Evolutionary conservation across 1,140 invertebrate species (phyloP).

Genomic region (Bradysia coprophila): DNA sequence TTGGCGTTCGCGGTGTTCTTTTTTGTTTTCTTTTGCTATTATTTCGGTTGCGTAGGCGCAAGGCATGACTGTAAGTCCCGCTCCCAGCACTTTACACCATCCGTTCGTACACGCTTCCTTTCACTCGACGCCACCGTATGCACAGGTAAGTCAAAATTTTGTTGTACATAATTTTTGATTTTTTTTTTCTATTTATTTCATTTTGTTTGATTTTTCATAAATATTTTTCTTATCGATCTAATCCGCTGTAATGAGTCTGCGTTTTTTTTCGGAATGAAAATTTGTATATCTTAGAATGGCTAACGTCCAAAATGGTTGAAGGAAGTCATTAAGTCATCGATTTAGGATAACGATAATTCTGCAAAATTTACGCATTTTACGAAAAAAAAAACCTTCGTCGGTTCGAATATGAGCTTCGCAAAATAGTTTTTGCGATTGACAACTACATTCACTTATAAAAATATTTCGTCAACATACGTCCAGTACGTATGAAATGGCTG

Average conservation of each 20-base stretch:
- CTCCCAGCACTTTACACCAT: slow-evolving; percentile 27
- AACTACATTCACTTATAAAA: too few relatives aligned
- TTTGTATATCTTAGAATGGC: not conserved
- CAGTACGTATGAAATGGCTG: too few relatives aligned
- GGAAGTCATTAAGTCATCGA: too few relatives aligned
- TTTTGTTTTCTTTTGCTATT: slow-evolving; percentile 3
- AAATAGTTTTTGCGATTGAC: too few relatives aligned
- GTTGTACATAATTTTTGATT: not conserved
- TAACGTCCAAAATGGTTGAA: not conserved
- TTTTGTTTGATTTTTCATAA: not conserved
- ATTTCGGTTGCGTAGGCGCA: slow-evolving; percentile 16
- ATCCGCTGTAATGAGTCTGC: not conserved
- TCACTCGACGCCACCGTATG: slow-evolving; percentile 23
- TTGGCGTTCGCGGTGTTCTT: too few relatives aligned
- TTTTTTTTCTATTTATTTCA: slow-evolving; percentile 2
- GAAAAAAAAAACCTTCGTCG: too few relatives aligned
- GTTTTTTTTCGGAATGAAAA: not conserved
- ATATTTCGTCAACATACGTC: too few relatives aligned
- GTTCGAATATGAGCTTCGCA: too few relatives aligned
- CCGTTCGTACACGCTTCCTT: slow-evolving; percentile 25
- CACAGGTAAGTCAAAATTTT: slow-evolving; percentile 21
- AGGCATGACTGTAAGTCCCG: slow-evolving; percentile 26
- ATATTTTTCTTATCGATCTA: not conserved
- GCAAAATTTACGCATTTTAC: too few relatives aligned
- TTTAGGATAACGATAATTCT: too few relatives aligned